A percentile compares a stretch with the other conserved stretches of the same genome.
phyloP scores from a whole-genome alignment of 2,113 vertebrate species.

The Perca schrenkii region DNA sequence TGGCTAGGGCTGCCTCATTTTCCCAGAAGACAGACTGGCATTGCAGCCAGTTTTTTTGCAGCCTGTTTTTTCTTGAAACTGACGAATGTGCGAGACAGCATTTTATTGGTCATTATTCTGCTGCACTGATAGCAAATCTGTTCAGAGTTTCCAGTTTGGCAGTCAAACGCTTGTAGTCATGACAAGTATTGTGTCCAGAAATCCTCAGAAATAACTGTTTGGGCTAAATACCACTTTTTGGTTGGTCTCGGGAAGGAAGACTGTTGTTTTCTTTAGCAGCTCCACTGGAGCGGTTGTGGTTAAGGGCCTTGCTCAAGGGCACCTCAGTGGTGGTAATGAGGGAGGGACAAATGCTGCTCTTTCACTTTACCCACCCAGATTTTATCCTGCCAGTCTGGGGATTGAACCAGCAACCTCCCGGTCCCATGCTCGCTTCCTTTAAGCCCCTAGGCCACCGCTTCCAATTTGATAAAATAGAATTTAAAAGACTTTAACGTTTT shows the following conservation, averaged over 20 bases:
- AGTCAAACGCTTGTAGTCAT: constrained; percentile 16
- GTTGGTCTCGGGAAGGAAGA: not conserved
- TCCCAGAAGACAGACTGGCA: constrained; percentile 47
- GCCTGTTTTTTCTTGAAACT: constrained; percentile 45
- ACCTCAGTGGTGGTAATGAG: too few species aligned
- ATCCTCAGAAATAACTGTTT: constrained; percentile 11
- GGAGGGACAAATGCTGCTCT: too few species aligned
- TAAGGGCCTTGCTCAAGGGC: too few species aligned
- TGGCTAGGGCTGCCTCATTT: constrained; percentile 42
- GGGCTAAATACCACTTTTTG: constrained; percentile 6
- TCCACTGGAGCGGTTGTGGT: too few species aligned
- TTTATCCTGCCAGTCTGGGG: too few species aligned
- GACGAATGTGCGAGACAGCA: constrained; percentile 49
- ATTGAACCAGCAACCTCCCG: too few species aligned
- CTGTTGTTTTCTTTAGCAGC: not conserved
- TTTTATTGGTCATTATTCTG: constrained; percentile 48
- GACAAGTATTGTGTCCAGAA: constrained; percentile 30
- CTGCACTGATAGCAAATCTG: constrained; percentile 55
- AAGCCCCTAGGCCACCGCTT: too few species aligned
- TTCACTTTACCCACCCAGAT: too few species aligned
- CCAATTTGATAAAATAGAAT: not conserved
- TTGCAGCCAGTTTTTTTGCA: constrained; percentile 17
- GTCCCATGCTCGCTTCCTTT: too few species aligned
- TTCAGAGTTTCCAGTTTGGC: constrained; percentile 45
- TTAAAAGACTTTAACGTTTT: not conserved